Evolutionary conservation across 64 coral and sea anemone genomes (phyloP), one percentile per base, ranked within the genome.

Genomic region (Cladopsammia gracilis): DNA sequence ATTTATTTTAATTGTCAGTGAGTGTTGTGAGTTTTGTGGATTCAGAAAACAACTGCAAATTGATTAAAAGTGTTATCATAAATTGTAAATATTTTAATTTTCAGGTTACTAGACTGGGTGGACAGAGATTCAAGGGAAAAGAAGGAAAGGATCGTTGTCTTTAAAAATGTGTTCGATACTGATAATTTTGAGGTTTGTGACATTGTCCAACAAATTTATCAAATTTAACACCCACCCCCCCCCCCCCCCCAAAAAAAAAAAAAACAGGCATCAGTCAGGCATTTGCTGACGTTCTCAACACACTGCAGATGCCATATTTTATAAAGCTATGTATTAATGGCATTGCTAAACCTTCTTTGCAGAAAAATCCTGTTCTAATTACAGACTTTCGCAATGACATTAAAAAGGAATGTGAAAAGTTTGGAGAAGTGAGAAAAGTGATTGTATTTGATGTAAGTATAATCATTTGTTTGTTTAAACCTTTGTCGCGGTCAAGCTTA

Each of bases 361-460:
- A 99, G 98, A 99, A 92, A 92, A 86, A 99, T 56, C 98, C 98
- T 25, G 10, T 85, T 11, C 67, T 92, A 34, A 62, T 99, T 20
- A 87, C 93, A 20, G 92, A 91, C 52, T 70, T 96, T 18, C 88
- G 95, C 1, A 82, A 99, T 82, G 98, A 99, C 88, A 77, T 99
- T 3, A 86, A 93, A 73, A 65, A 83, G 43, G 98, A 99, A 77
- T 99, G 98, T 99, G 94, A 96, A 89, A 99, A 96, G 76, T 99
- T 93, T 78, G 98, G 98, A 34, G 94, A 94, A 76, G 98, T 99
- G 18, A 90, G 92, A 61, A 99, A 99, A 88, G 91, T 99, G n/a
- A 99, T 99, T 58, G 98, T 99, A 2, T 99, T 99, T 76, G 98
- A 99, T 94, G 98, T 99, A 86, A 99, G 98, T 96, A 73, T 84